A percentile compares a stretch with the other conserved stretches of the same genome.
Conservation (phyloP, 2,888 invertebrate genomes). For the Eledone cirrhosa region DNA sequence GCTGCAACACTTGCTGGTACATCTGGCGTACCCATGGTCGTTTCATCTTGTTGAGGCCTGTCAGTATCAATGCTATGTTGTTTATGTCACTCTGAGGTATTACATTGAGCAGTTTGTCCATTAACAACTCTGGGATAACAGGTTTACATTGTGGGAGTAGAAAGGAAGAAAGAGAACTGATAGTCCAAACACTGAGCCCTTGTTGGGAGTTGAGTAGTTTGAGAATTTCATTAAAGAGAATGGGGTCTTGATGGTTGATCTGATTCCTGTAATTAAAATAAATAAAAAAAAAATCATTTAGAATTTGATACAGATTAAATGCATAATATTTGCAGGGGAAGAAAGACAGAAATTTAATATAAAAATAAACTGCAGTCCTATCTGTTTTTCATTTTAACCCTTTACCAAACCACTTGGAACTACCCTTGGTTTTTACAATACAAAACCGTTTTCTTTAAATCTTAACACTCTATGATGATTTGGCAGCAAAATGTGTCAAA, state of each 20-base stretch:
- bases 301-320: too few relatives aligned
- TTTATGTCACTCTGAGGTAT: conserved; percentile 37
- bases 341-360: too few relatives aligned
- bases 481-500: too few relatives aligned
- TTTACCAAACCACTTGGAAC: too few relatives aligned
- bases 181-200: conserved; percentile 34
- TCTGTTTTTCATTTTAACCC: too few relatives aligned
- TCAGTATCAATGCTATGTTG: conserved; percentile 33
- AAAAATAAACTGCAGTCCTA: too few relatives aligned
- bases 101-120: conserved; percentile 32
- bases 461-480: too few relatives aligned
- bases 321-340: too few relatives aligned
- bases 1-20: conserved; percentile 35
- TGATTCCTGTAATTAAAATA: neutral
- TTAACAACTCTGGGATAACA: conserved; percentile 34
- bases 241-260: neutral
- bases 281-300: neutral
- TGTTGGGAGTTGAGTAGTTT: conserved; percentile 33
- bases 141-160: conserved; percentile 34
- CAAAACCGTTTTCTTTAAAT: too few relatives aligned
- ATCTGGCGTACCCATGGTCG: conserved; percentile 34
- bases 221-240: conserved; percentile 29
- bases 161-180: conserved; percentile 33
- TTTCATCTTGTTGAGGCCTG: conserved; percentile 36
- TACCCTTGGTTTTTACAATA: too few relatives aligned